Base-by-base conservation (phyloP, 2,797 vertebrate species). In the Catamblyrhynchus diadema region DNA sequence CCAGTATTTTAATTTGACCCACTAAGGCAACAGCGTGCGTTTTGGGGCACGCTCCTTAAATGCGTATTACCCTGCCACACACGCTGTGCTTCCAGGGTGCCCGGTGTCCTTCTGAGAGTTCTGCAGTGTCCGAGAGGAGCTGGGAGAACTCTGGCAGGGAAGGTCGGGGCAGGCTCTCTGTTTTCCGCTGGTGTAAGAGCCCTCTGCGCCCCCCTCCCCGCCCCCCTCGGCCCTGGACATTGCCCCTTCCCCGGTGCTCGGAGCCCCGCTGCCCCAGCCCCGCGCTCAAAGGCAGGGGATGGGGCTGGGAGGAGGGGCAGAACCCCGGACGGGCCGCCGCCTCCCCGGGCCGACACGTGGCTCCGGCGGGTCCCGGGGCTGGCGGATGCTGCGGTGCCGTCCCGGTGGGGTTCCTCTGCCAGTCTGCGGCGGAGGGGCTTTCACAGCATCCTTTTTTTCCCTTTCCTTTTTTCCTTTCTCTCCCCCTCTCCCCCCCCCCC, bases 21-120 rank as follows among this genome's bases (percentile, higher is more conserved):
- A 14, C 28, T 22, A 13, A 74, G 45, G 47, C 24, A 45, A 25
- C 14, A 12, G 61, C 0, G 2, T 10, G 37, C 1, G 0, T 30
- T 57, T 67, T 35, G 3, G 10, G 45, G n/a, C 15, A 53, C 1
- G 1, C 21, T 66, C 33, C 57, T 54, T 23, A 18, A 35, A 6
- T 2, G 12, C 2, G 3, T 3, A 0, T 57, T 51, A 28, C 1
- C 3, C 12, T 37, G 50, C 45, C 4, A 3, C 23, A 4, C 35
- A 4, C 5, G 1, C 54, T 47, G 41, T 2, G 1, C 37, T 51
- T 70, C 59, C 42, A 23, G 54, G 13, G 25, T 56, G 67, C 37
- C 56, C 7, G 2, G 23, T 22, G 33, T 56, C 42, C n/a, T 61
- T 48, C 48, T 44, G 33, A 50, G 72, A 56, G 27, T 30, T 96